phyloP scores from a whole-genome alignment of 2,888 invertebrate species.

The Trichopria drosophilae region DNA sequence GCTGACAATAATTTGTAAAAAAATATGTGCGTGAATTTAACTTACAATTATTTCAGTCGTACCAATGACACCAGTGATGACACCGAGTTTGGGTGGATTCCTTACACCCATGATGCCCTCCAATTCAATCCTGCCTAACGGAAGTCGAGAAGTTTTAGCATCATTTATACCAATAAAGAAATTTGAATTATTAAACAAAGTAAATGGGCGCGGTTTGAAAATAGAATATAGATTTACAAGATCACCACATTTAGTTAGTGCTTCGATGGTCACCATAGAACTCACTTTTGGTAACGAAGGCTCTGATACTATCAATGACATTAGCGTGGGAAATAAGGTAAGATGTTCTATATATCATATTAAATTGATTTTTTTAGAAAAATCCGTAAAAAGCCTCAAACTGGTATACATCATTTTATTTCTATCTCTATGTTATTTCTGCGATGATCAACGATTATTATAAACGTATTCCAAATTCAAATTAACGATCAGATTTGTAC shows the following conservation, averaged over 20 bases:
- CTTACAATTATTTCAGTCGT: slow-evolving; percentile 59
- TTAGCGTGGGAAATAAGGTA: slow-evolving; percentile 76
- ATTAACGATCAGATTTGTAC: no score
- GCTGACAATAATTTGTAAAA: slow-evolving; percentile 2
- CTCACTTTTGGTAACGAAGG: slow-evolving; percentile 76
- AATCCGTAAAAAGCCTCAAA: background rate
- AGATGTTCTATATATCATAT: no score
- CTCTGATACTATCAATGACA: slow-evolving; percentile 66
- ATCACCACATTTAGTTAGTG: slow-evolving; percentile 79
- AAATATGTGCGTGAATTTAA: slow-evolving; percentile 2
- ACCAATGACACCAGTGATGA: slow-evolving; percentile 73
- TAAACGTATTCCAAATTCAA: no score
- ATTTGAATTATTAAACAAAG: slow-evolving; percentile 71
- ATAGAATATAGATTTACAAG: slow-evolving; percentile 73
- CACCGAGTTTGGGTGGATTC: slow-evolving; percentile 80
- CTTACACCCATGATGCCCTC: slow-evolving; percentile 65
- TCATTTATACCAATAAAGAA: slow-evolving; percentile 65
- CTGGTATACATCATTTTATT: background rate
- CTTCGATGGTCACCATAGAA: slow-evolving; percentile 80
- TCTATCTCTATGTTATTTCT: background rate
- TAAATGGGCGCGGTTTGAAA: slow-evolving; percentile 70
- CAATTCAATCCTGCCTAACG: slow-evolving; percentile 36
- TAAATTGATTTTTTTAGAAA: slow-evolving; percentile 6
- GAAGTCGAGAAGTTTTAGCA: slow-evolving; percentile 62
- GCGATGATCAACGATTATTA: no score